Base-by-base conservation (phyloP, 2,888 invertebrate genomes). In the Tetanocera ferruginea region DNA sequence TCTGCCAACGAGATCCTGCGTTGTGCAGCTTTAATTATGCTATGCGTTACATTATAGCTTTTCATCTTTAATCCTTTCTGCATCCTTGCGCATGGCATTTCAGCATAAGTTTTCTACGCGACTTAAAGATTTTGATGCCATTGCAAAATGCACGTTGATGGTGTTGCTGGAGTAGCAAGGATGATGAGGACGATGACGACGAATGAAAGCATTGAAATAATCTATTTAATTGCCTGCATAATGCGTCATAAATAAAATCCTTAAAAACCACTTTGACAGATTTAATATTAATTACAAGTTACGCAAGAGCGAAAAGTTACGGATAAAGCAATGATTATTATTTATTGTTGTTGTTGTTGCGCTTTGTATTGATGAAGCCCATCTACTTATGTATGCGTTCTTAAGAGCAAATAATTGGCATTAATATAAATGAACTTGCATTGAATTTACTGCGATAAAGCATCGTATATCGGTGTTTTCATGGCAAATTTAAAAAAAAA, bases 141-240 rank as follows among this genome's bases (percentile, higher is more conserved):
- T 64, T 34, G 11, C 9, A 17, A 19, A 62, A 25, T 17, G 64
- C 28, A 31, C n/a, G 11, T 25, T 25, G 25, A 25, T 23, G n/a
- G 5, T 9, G 19, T 23, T 11, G 52, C n/a, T 55, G 17, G 49
- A 55, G 19, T 0, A 55, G n/a, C 1, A 5, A 23, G 19, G 55
- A 55, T n/a, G 55, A 19, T n/a, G 2, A 23, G 31, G 34, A 74
- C 6, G 25, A 11, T 52, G 64, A 14, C 14, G 43, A 11, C 51
- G 17, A 49, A 49, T 49, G 69, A 49, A 69, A 69, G 69, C 69
- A 19, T 19, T 28, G 49, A 49, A 74, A 74, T 74, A 74, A 74
- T 64, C 74, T 34, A 74, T 64, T 74, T 74, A 74, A 74, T 64
- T 64, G 74, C 74, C 74, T 51, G 51, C n/a, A 51, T 31, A 62